Evolutionary conservation across 1,140 invertebrate genomes (phyloP), one percentile per base, ranked within the genome.

Genomic region (Drosophila simulans): DNA sequence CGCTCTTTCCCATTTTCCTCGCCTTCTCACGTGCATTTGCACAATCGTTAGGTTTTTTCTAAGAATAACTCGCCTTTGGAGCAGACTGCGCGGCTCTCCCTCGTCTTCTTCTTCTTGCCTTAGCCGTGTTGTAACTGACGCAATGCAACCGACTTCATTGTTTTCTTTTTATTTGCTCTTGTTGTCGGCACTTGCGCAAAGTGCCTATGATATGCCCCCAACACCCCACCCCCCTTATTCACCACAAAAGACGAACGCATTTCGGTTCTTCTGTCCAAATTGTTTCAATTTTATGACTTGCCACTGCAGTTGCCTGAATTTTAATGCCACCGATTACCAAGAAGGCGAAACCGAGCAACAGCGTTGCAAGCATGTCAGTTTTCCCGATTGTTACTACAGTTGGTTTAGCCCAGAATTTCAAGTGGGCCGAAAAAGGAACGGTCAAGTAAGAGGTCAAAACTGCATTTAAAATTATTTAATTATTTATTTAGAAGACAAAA

Each of bases 291-390:
- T 86, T 78, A 86, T 79, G 65, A 86, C 75, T 74, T 74, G 82
- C 73, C 73, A 77, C 77, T 88, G 83, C 83, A 88, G 83, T 88
- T 79, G 73, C 51, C 60, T 86, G 83, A 88, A 83, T 88, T 89
- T 88, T 83, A 88, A 80, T 88, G 79, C 69, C 17, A 70, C 43
- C 64, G 62, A 45, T 78, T 80, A 88, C 77, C 73, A 69, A 81
- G 84, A 89, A 85, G 71, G 56, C n/a, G 58, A 48, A 48, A 48
- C 13, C 8, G 46, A 66, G 42, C 62, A 51, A 37, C 48, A 34
- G 68, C 45, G 62, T 71, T 63, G 57, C 51, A 70, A 57, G 27
- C 51, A 46, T 68, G 59, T 43, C 48, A 49, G 42, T 43, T 40
- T 34, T 12, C 11, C 34, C 40, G 52, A 48, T 65, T 80, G 55